These are phyloP conservation scores for Calliscelio sp. DNA, from an alignment of 2,888 invertebrate species.

Conservation along the genomic window DNA sequence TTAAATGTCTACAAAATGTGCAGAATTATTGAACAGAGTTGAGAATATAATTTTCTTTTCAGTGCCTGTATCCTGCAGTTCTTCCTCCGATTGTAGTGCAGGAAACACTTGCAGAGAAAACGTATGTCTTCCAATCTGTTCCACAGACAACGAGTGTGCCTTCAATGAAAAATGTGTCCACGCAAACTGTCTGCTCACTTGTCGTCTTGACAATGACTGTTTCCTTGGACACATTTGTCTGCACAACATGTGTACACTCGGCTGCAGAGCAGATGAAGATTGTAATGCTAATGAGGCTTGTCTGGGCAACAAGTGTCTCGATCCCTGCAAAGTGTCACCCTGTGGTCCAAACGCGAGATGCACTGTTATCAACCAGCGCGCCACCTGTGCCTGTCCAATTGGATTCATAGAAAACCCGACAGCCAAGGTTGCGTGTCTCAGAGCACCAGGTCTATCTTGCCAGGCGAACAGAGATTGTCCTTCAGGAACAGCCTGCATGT, in stretches of 20 bases:
- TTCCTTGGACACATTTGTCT: conserved; percentile 96
- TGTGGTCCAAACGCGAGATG: conserved; percentile 95
- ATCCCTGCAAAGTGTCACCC: conserved; percentile 92
- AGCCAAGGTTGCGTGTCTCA: conserved; percentile 94
- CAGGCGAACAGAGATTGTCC: conserved; percentile 92
- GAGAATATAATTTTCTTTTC: no score
- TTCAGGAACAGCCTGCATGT: conserved; percentile 90
- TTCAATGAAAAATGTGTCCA: no score
- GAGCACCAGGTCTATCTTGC: conserved; percentile 92
- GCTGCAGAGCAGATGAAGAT: conserved; percentile 95
- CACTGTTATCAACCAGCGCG: conserved; percentile 92
- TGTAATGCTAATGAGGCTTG: conserved; percentile 95
- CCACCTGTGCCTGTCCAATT: conserved; percentile 92
- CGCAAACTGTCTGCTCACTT: no score
- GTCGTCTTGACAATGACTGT: conserved; percentile 96
- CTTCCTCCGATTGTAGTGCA: no score
- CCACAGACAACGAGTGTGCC: no score
- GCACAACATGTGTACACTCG: conserved; percentile 94
- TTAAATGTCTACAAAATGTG: no score
- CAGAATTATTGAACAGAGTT: no score
- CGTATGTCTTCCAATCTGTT: no score
- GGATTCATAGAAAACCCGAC: conserved; percentile 95
- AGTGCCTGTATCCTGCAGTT: no score
- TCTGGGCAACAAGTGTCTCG: conserved; percentile 91
- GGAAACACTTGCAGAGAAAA: no score